Evolutionary conservation across 2,797 vertebrate species (phyloP).

Genomic region (Gadopsis marmoratus): DNA sequence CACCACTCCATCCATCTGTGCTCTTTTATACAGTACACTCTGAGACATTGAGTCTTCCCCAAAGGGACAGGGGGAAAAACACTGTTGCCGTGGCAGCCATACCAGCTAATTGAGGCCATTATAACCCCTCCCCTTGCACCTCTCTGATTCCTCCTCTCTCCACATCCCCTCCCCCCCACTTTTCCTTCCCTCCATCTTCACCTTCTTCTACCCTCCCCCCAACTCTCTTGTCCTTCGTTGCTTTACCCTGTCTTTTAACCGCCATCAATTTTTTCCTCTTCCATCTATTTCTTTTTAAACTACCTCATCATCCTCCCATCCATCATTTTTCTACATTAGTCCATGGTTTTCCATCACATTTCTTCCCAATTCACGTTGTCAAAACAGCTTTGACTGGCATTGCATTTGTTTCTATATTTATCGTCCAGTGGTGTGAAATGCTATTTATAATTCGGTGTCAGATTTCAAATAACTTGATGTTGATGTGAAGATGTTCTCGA

Average conservation of each 20-base stretch:
- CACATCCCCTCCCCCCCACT: too few species aligned
- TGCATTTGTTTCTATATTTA: background rate
- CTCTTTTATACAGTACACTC: background rate
- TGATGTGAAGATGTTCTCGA: background rate
- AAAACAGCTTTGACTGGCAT: background rate
- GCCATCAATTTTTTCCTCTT: constrained; percentile 3
- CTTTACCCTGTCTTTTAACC: constrained; percentile 1
- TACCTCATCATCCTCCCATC: background rate
- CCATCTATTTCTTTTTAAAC: background rate
- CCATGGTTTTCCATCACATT: background rate
- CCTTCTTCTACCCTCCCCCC: constrained; percentile 33
- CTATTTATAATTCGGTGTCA: background rate
- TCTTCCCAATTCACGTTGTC: background rate
- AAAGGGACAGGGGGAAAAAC: too few species aligned
- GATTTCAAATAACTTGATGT: background rate
- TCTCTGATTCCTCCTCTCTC: constrained; percentile 30
- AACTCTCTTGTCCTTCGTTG: background rate
- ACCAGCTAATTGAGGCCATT: constrained; percentile 84
- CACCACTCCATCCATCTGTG: background rate
- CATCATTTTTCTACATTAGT: too few species aligned
- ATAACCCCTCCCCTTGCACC: constrained; percentile 57
- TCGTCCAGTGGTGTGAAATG: background rate
- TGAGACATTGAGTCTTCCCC: too few species aligned
- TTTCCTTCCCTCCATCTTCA: too few species aligned
- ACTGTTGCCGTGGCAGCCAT: constrained; percentile 71